Percentiles rank a stretch among this genome's conserved stretches.
phyloP scores from a whole-genome alignment of 2,113 vertebrate species.

The Cichladusa arquata region DNA sequence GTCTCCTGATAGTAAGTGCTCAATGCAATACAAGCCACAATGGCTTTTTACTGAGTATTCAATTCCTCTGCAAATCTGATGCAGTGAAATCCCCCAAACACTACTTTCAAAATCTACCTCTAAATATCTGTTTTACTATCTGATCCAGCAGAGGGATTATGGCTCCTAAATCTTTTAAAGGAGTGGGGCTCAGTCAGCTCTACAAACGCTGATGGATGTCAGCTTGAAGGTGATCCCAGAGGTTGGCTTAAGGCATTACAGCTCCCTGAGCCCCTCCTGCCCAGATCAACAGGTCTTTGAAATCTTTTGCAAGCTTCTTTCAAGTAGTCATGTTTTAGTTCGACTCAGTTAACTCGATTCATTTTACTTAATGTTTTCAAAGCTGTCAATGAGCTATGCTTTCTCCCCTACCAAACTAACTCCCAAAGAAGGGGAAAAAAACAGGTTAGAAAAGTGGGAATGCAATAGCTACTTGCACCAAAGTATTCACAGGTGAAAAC shows the following conservation, averaged over 20 bases:
- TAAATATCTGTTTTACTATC: not conserved
- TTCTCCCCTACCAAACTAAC: not conserved
- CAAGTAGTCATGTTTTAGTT: not conserved
- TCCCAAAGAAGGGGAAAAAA: not conserved
- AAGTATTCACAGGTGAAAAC: not conserved
- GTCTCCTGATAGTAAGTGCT: not conserved
- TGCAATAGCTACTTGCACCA: not conserved
- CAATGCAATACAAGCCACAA: not conserved
- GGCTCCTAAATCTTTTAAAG: slow-evolving; percentile 16
- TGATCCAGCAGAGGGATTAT: not conserved
- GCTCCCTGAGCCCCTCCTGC: not conserved
- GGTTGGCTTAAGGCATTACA: not conserved
- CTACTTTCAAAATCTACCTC: not conserved
- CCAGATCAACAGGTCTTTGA: slow-evolving; percentile 37
- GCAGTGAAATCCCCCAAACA: not conserved
- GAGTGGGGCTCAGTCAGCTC: not conserved
- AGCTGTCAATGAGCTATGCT: not conserved
- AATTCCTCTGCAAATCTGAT: not conserved
- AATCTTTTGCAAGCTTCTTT: slow-evolving; percentile 8
- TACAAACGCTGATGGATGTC: not conserved
- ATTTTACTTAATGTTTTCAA: not conserved
- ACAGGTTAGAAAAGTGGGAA: not conserved
- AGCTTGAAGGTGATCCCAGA: slow-evolving; percentile 26
- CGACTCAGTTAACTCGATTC: not conserved
- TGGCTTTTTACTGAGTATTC: not conserved